These are phyloP conservation scores for Lepidostoma basale DNA, from an alignment of 1,140 invertebrate species.

Conservation along the genomic window DNA sequence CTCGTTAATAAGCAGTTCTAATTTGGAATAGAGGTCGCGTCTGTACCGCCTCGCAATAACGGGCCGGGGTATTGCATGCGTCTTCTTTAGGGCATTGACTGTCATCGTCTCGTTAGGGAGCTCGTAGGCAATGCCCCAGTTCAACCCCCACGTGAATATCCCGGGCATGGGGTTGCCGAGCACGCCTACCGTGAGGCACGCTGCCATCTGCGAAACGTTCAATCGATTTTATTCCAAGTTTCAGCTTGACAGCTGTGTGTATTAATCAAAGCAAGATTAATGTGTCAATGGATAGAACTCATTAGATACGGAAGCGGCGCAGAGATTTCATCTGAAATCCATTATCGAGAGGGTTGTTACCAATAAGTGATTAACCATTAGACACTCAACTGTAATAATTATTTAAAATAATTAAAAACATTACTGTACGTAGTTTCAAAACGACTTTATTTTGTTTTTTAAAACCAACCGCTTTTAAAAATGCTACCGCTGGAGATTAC, in stretches of 20 bases:
- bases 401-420: no score
- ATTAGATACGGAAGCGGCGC: neutral
- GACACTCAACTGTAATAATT: neutral
- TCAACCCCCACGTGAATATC: constrained; percentile 70
- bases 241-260: neutral
- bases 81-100: constrained; percentile 55
- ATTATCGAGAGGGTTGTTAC: neutral
- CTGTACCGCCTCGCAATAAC: constrained; percentile 61
- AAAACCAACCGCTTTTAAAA: no score
- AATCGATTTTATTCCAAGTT: no score
- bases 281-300: neutral
- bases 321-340: neutral
- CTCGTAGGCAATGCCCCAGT: constrained; percentile 79
- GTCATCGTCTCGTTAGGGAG: constrained; percentile 72
- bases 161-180: constrained; percentile 60
- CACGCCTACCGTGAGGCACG: constrained; percentile 67
- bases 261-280: neutral
- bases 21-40: constrained; percentile 67
- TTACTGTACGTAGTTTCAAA: no score
- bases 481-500: no score
- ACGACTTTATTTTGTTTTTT: no score
- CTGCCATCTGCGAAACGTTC: constrained; percentile 64
- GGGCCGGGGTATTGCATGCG: constrained; percentile 50
- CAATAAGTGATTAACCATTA: neutral
- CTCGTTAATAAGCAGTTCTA: constrained; percentile 74